phyloP scores from a whole-genome alignment of 2,888 invertebrate species.

The Digitonthophagus gazella region DNA sequence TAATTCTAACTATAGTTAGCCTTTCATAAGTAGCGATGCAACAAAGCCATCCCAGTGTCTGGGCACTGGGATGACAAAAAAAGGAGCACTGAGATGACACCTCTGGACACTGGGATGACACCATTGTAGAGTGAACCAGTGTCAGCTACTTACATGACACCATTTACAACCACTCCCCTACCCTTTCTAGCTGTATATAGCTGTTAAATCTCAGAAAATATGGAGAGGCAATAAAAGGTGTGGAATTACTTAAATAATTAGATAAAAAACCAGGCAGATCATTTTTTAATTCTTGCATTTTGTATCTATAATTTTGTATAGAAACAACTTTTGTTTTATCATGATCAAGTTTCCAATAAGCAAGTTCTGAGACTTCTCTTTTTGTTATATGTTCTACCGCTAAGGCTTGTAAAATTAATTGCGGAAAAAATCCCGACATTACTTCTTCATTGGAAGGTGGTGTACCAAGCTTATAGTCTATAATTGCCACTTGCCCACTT shows the following conservation, averaged over 20 bases:
- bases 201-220: neutral
- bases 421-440: neutral
- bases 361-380: neutral
- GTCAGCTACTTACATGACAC: neutral
- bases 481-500: neutral
- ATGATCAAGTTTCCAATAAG: neutral
- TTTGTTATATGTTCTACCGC: neutral
- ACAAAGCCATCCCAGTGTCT: too few species aligned
- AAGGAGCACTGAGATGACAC: too few species aligned
- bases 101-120: neutral
- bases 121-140: neutral
- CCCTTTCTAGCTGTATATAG: neutral
- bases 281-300: neutral
- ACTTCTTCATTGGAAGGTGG: neutral
- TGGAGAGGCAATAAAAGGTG: neutral
- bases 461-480: neutral
- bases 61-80: neutral
- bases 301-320: neutral
- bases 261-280: neutral
- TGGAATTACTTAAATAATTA: neutral
- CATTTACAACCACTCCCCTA: neutral
- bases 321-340: neutral
- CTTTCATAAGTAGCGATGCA: too few species aligned
- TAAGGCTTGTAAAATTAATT: neutral
- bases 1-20: too few species aligned